phyloP scores from a whole-genome alignment of 2,113 vertebrate species.

The Ciconia stormi region DNA sequence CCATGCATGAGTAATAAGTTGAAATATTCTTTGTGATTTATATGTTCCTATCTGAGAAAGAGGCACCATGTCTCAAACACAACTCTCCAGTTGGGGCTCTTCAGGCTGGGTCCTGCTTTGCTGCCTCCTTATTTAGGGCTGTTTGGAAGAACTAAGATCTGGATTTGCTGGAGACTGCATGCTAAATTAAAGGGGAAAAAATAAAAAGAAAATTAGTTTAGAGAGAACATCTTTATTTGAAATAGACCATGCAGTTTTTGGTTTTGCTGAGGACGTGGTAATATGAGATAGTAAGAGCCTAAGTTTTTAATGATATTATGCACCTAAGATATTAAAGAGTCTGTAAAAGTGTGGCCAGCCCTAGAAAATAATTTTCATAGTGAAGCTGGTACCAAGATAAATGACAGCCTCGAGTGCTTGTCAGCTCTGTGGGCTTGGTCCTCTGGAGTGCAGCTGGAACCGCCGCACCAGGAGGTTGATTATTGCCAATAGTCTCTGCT shows the following conservation, averaged over 20 bases:
- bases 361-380: background rate
- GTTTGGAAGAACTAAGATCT: background rate
- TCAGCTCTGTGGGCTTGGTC: background rate
- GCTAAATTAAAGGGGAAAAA: background rate
- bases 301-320: background rate
- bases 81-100: background rate
- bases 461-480: background rate
- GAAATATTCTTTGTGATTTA: background rate
- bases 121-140: background rate
- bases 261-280: background rate
- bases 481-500: constrained; percentile 21
- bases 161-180: background rate
- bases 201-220: background rate
- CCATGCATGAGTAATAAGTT: rapidly evolving
- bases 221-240: background rate
- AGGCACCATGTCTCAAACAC: no score
- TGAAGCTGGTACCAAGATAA: constrained; percentile 14
- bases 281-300: background rate
- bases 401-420: background rate
- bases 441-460: background rate
- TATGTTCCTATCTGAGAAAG: background rate
- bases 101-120: background rate
- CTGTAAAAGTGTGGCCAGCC: background rate
- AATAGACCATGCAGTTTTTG: background rate
- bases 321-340: background rate